These are phyloP conservation scores for Pholis gunnellus DNA, from an alignment of 2,113 vertebrate genomes.

Conservation along the genomic window DNA sequence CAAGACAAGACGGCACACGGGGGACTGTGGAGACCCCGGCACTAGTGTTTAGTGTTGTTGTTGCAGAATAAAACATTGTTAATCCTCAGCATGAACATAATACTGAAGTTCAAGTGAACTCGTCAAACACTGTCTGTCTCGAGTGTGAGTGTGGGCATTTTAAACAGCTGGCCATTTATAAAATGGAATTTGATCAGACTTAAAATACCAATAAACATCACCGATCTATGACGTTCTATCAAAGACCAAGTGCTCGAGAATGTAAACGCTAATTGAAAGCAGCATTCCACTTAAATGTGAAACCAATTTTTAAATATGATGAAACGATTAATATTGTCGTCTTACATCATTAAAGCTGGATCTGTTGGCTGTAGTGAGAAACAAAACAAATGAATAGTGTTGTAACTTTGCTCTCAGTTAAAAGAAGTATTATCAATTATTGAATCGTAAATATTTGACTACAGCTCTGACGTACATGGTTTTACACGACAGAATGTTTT, in stretches of 20 bases:
- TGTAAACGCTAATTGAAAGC: neutral
- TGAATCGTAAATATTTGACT: neutral
- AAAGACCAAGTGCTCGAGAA: no score
- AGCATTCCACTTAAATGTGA: neutral
- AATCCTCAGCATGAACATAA: neutral
- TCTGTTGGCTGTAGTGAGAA: neutral
- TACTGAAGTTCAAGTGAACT: neutral
- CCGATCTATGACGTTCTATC: no score
- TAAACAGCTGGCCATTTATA: neutral
- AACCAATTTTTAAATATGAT: neutral
- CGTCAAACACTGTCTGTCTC: neutral
- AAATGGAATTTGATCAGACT: neutral
- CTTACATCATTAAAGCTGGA: neutral
- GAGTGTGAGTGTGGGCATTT: no score
- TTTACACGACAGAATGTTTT: neutral
- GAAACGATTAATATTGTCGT: neutral
- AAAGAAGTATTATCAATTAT: neutral
- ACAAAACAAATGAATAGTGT: neutral
- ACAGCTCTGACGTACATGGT: neutral
- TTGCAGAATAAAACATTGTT: neutral
- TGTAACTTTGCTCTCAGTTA: neutral
- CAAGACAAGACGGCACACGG: neutral
- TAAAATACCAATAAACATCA: no score
- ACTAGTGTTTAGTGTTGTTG: neutral
- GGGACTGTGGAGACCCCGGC: neutral